Base-by-base conservation (phyloP, 2,888 invertebrate species). In the Monopis laevigella region DNA sequence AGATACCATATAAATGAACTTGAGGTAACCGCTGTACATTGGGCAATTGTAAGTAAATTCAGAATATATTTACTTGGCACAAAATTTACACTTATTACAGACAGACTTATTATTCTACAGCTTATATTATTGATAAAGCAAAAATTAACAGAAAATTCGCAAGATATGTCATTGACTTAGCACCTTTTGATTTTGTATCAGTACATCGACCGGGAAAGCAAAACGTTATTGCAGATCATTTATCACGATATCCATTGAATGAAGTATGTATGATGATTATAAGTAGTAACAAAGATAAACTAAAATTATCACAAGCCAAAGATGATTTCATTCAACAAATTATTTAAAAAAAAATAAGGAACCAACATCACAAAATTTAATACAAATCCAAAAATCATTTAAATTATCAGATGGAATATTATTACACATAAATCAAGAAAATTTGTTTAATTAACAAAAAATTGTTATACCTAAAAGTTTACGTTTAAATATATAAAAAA, bases 11-110 rank as follows among this genome's bases (percentile, higher is more conserved):
- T 21, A 21, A 21, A 21, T 21, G 24, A 21, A 8, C 24, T 21
- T 21, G 24, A 21, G 24, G 24, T 21, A 21, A 21, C 24, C 8
- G 24, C 24, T 5, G 45, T 45, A 10, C 38, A 45, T 17, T 45
- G 40, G 45, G 45, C 45, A 14, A 44, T 45, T 36, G 44, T 42
- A 14, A 44, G 41, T 41, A 46, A 32, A 39, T 44, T 45, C 27
- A 8, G 44, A 32, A 43, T 46, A 24, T 47, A 44, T 35, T 21
- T 46, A 35, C 17, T 44, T 29, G 43, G 43, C 10, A 45, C 16
- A 18, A 28, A 46, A 16, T 45, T 45, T 8, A 45, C 45, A 28
- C 12, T 29, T 8, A 29, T 44, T 44, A 21, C 24, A 21, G 24
- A 7, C n/a, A n/a, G n/a, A n/a, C n/a, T n/a, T n/a, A n/a, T n/a